A percentile compares a stretch with the other conserved stretches of the same genome.
Conservation (phyloP, 2,797 vertebrate genomes). For the Centropyge bicolor region DNA sequence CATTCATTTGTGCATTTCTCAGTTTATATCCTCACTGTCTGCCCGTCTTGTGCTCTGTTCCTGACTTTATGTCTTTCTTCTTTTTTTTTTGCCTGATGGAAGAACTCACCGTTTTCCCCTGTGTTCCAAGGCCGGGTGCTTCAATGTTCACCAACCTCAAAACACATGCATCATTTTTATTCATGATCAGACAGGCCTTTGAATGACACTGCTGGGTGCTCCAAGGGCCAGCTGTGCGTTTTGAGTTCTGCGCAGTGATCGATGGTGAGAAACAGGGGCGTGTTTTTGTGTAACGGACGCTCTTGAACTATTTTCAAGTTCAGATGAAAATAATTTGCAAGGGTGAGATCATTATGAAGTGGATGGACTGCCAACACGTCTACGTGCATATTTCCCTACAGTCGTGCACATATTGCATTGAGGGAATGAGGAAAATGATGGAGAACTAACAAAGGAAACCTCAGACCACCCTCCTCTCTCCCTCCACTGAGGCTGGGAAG, state of each 20-base stretch:
- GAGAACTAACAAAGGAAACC: constrained; percentile 72
- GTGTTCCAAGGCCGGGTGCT: constrained; percentile 44
- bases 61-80: constrained; percentile 5
- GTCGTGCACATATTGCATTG: constrained; percentile 8
- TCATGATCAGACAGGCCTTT: constrained; percentile 72
- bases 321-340: constrained; percentile 54
- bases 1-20: constrained; percentile 59
- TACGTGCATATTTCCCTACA: constrained; percentile 26
- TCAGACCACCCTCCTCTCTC: constrained; percentile 47
- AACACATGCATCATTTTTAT: constrained; percentile 77
- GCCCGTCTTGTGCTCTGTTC: constrained; percentile 30
- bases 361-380: constrained; percentile 4
- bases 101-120: constrained; percentile 24
- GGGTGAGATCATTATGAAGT: constrained; percentile 39
- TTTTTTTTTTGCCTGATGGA: constrained; percentile 10
- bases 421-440: constrained; percentile 47
- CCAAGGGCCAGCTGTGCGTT: constrained; percentile 67
- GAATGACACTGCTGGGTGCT: constrained; percentile 73
- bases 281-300: constrained; percentile 10
- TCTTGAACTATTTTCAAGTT: constrained; percentile 53
- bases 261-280: constrained; percentile 70
- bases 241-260: constrained; percentile 63
- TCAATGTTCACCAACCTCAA: constrained; percentile 49
- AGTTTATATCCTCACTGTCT: constrained; percentile 52
- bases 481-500: constrained; percentile 43